A percentile compares a stretch with the other conserved stretches of the same genome.
phyloP scores from a whole-genome alignment of 2,113 vertebrate species.

The Carassius auratus region DNA sequence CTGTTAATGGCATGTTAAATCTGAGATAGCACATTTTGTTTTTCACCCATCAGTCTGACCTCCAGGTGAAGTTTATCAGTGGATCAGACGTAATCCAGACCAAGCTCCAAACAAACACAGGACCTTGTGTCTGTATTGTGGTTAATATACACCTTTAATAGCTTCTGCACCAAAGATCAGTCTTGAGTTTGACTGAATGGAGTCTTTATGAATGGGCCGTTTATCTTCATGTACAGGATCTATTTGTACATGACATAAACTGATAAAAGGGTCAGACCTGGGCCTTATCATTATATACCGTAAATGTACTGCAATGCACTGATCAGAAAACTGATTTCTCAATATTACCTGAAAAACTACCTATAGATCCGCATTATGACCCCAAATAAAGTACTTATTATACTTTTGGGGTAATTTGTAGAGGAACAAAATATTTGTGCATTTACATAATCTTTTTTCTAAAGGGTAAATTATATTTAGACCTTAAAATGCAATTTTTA shows the following conservation, averaged over 20 bases:
- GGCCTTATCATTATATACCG: background rate
- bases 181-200: background rate
- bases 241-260: background rate
- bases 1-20: background rate
- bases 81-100: constrained; percentile 32
- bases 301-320: background rate
- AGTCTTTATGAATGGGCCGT: background rate
- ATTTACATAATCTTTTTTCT: background rate
- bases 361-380: background rate
- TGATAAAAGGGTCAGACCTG: background rate
- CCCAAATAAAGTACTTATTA: background rate
- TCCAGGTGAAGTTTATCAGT: constrained; percentile 23
- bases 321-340: background rate
- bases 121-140: background rate
- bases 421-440: too few species aligned
- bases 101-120: constrained; percentile 4
- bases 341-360: background rate
- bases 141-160: constrained; percentile 32
- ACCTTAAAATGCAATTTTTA: background rate
- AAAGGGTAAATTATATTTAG: background rate
- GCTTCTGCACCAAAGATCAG: background rate
- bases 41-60: constrained; percentile 1
- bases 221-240: background rate
- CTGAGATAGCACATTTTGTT: background rate
- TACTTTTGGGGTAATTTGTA: background rate